These are phyloP conservation scores for Agapornis roseicollis DNA, from an alignment of 2,113 vertebrate species.

Conservation along the genomic window DNA sequence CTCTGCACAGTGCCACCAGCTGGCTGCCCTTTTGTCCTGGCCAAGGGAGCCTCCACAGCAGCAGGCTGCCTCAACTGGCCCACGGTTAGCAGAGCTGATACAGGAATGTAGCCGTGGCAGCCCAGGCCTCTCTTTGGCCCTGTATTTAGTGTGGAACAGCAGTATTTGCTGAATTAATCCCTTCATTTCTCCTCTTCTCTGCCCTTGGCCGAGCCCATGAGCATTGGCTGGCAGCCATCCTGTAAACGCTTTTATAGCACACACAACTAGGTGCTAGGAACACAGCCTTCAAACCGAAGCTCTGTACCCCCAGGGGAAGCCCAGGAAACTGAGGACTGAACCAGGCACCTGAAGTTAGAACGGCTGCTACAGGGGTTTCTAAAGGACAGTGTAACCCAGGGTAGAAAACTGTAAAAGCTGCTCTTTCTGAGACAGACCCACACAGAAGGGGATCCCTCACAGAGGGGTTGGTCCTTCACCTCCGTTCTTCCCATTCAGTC, in stretches of 20 bases:
- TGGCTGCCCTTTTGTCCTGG: neutral
- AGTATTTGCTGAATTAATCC: neutral
- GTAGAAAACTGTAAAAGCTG: neutral
- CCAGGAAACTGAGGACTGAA: neutral
- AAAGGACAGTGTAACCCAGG: neutral
- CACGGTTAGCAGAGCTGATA: neutral
- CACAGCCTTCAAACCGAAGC: neutral
- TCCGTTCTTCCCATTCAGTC: neutral
- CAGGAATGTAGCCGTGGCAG: neutral
- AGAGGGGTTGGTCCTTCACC: neutral
- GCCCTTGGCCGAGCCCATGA: neutral
- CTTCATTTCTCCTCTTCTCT: neutral
- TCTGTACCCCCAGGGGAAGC: neutral
- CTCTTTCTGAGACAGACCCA: neutral
- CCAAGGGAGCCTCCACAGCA: neutral
- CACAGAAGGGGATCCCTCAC: neutral
- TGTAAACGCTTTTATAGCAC: neutral
- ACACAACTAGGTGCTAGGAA: neutral
- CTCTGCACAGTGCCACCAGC: neutral
- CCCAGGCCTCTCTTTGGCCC: neutral
- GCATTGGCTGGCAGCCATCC: neutral
- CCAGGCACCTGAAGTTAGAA: neutral
- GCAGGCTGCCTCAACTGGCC: neutral
- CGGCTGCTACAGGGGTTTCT: neutral
- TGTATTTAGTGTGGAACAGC: neutral